phyloP scores from a whole-genome alignment of 1,140 invertebrate species.

The Brachionus asplanchnoidis region DNA sequence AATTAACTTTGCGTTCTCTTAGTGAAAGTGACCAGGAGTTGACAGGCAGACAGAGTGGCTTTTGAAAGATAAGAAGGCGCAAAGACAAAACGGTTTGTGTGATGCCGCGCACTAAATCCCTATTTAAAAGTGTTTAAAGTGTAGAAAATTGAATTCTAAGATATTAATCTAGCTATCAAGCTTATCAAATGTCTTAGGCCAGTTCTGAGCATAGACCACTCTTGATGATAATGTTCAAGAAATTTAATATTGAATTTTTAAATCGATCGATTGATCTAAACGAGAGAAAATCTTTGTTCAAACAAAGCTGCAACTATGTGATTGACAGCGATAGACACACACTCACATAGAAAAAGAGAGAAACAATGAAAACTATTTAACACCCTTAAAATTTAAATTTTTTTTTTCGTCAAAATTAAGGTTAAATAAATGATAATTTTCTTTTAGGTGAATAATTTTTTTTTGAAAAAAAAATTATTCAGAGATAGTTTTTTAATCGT shows the following conservation, averaged over 20 bases:
- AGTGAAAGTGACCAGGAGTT: background rate
- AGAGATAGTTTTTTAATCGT: background rate
- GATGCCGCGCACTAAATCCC: background rate
- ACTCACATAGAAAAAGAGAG: background rate
- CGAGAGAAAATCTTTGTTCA: conserved; percentile 11
- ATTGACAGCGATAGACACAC: conserved; percentile 14
- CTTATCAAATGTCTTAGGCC: background rate
- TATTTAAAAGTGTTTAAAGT: conserved; percentile 1
- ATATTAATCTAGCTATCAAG: background rate
- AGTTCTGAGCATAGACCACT: background rate
- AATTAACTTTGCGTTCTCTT: background rate
- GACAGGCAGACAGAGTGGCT: background rate
- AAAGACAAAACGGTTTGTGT: background rate
- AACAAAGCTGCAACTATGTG: background rate
- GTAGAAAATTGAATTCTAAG: background rate
- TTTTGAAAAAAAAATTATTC: background rate
- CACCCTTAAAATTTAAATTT: conserved; percentile 16
- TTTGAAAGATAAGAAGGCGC: background rate
- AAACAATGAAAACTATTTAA: conserved; percentile 14
- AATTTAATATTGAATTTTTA: conserved; percentile 16
- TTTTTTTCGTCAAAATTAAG: background rate
- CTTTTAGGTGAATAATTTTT: background rate
- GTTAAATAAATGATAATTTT: conserved; percentile 37
- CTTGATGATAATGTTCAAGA: conserved; percentile 15
- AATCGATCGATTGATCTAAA: conserved; percentile 32